Evolutionary conservation across 2,113 vertebrate genomes (phyloP), one percentile per base, ranked within the genome.

Genomic region (Aleadryas rufinucha): DNA sequence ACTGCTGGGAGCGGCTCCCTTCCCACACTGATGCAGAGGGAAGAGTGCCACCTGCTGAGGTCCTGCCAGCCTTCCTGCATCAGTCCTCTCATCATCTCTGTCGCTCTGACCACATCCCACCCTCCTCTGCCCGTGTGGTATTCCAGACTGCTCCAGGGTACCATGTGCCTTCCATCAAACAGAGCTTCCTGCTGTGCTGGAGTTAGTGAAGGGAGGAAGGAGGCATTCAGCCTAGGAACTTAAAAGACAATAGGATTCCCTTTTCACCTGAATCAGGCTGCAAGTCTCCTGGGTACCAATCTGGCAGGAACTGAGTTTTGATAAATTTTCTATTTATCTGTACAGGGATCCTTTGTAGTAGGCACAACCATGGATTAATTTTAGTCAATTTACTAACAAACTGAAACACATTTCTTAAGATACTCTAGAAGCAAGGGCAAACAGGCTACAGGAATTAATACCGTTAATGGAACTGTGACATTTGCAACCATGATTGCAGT

Each of bases 11-110:
- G 72, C 24, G 0, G 30, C 17, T 41, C 52, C 33, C 53, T 66
- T 42, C 65, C 76, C 75, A n/a, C 0, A 2, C 87, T 8, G 83
- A 82, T n/a, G 57, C 70, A 91, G 87, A 93, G 91, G 70, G 87
- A 91, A 87, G 84, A 85, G 87, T 89, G 94, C 93, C 91, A 93
- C 81, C 96, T 96, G 41, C 95, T 78, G 95, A 87, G 71, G 90
- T 35, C 71, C 80, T 90, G 71, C 27, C 87, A 42, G 64, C 42
- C 87, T 70, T 56, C 71, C 64, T 56, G 71, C 17, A n/a, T 41
- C 15, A 61, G 22, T 56, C 63, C 39, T 37, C 5, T 26, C 18
- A 4, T 15, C 42, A 28, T 28, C 54, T 37, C 45, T 24, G 27
- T 44, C 42, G 19, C 4, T 2, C 49, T 23, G 65, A 52, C 13